Conservation (phyloP, 2,888 invertebrate species). For the Lithophane socia region DNA sequence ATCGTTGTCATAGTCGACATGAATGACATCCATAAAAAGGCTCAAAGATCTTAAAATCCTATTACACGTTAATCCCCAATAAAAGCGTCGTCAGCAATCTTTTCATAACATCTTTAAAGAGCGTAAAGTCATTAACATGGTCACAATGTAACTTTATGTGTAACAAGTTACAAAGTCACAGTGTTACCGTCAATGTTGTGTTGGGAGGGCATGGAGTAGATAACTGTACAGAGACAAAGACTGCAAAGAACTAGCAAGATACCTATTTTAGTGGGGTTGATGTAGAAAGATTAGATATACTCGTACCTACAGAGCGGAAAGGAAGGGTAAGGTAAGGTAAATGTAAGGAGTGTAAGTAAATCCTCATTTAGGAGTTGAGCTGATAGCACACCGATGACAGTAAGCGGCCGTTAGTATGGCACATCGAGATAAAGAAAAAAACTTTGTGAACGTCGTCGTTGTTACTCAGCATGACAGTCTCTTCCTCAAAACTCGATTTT, state of each 20-base stretch:
- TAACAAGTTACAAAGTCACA: conserved; percentile 54
- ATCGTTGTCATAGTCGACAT: conserved; percentile 11
- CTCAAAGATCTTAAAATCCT: conserved; percentile 30
- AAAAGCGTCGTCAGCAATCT: conserved; percentile 60
- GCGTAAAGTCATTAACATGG: conserved; percentile 64
- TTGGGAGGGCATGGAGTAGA: conserved; percentile 24
- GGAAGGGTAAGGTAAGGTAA: no score
- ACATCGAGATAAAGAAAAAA: no score
- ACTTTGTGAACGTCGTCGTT: no score
- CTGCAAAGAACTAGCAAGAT: neutral
- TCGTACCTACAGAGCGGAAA: no score
- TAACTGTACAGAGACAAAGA: neutral
- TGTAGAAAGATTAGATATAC: no score
- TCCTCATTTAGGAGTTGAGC: no score
- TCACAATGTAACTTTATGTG: conserved; percentile 55
- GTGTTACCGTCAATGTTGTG: conserved; percentile 42
- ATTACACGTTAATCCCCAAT: conserved; percentile 59
- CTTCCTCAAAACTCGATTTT: no score
- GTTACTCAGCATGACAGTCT: no score
- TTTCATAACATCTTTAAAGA: conserved; percentile 63
- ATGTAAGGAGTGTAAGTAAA: no score
- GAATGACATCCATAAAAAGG: conserved; percentile 26
- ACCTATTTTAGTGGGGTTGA: no score
- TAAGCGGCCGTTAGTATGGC: no score
- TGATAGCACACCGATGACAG: no score